Evolutionary conservation across 2,888 invertebrate species (phyloP).

Genomic region (Strigamia transsilvanica): DNA sequence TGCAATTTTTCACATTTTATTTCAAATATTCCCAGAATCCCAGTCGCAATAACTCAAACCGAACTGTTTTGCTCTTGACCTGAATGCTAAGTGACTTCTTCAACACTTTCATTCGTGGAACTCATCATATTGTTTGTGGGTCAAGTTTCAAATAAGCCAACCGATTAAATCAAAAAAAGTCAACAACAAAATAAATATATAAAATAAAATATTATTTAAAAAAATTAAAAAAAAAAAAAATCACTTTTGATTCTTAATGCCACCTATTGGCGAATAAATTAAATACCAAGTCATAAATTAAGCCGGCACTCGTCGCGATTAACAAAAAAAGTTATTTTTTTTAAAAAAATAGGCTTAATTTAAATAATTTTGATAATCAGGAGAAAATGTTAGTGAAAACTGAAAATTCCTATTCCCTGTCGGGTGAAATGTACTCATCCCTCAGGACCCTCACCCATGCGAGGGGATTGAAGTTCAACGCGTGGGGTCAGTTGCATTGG

Average conservation of each 20-base stretch:
- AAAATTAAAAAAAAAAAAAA: neutral
- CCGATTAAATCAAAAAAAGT: neutral
- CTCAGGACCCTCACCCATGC: neutral
- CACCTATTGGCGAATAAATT: slow-evolving; percentile 28
- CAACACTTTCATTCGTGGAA: neutral
- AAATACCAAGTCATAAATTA: neutral
- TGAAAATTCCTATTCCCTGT: slow-evolving; percentile 18
- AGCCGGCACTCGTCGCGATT: neutral
- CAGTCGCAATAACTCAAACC: neutral
- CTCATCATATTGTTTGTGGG: neutral
- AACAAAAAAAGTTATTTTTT: too few species aligned
- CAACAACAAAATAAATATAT: neutral
- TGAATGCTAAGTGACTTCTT: neutral
- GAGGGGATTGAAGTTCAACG: slow-evolving; percentile 46
- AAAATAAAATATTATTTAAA: neutral
- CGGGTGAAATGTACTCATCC: slow-evolving; percentile 44
- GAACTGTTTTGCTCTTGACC: neutral
- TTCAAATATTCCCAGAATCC: neutral
- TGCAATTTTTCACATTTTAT: neutral
- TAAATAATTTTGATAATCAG: neutral
- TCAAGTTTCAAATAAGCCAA: neutral
- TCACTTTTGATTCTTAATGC: neutral
- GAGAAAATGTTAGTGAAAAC: neutral
- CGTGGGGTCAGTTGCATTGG: slow-evolving; percentile 31
- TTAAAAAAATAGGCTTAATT: too few species aligned